Evolutionary conservation across 2,888 invertebrate species (phyloP).

Genomic region (Trachelus stipa): DNA sequence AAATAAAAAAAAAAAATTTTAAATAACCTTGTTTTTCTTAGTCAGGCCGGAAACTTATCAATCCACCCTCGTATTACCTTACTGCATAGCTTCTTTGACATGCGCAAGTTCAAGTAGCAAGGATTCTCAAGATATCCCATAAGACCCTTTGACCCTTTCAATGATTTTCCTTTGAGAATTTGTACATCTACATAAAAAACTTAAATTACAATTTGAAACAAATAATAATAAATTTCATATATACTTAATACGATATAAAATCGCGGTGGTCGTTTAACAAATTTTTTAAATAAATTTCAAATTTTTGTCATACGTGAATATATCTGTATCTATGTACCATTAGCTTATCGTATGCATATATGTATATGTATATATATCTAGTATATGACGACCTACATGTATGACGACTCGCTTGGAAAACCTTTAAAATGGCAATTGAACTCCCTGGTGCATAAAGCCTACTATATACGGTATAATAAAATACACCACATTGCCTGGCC

Average conservation of each 20-base stretch:
- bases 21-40: no score
- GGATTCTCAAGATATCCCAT: neutral
- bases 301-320: neutral
- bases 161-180: neutral
- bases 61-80: no score
- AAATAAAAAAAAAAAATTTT: no score
- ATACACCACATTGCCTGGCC: conserved; percentile 1
- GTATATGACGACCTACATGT: neutral
- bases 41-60: no score
- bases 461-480: neutral
- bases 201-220: neutral
- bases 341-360: neutral
- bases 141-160: neutral
- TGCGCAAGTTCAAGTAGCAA: neutral
- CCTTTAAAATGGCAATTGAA: conserved; percentile 3
- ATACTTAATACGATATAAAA: neutral
- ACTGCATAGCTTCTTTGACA: neutral
- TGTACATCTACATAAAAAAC: neutral
- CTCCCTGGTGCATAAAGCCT: neutral
- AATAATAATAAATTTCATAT: neutral
- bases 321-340: neutral
- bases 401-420: neutral
- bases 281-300: neutral
- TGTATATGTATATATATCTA: neutral
- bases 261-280: neutral